Evolutionary conservation across 2,888 invertebrate genomes (phyloP).

Genomic region (Cantharis nigra): DNA sequence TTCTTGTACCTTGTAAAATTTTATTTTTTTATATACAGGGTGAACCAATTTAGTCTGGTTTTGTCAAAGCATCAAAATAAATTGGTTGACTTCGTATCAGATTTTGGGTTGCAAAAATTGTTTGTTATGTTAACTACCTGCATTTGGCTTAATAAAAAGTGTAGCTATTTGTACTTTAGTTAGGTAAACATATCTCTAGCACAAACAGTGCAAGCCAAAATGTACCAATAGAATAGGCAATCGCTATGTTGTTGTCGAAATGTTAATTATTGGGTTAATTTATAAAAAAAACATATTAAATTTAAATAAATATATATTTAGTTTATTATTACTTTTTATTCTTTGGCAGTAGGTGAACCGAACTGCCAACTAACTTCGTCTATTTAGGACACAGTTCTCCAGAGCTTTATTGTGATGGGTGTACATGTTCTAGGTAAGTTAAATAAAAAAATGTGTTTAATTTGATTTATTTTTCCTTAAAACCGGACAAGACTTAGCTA

Average conservation of each 20-base stretch:
- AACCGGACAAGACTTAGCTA: too few relatives aligned
- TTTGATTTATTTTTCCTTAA: too few relatives aligned
- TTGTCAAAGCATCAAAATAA: not conserved
- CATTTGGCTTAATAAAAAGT: conserved; percentile 15
- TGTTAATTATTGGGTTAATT: conserved; percentile 34
- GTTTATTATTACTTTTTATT: conserved; percentile 24
- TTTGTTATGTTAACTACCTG: conserved; percentile 1
- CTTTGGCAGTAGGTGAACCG: not conserved
- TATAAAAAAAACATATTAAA: conserved; percentile 34
- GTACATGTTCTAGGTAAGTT: too few relatives aligned
- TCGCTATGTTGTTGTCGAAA: conserved; percentile 39
- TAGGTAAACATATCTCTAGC: conserved; percentile 44
- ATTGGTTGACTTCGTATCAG: not conserved
- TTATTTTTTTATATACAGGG: not conserved
- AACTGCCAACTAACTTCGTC: too few relatives aligned
- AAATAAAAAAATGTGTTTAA: too few relatives aligned
- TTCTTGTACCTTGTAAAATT: not conserved
- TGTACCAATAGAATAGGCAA: conserved; percentile 41
- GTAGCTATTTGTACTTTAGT: conserved; percentile 29
- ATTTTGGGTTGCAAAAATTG: not conserved
- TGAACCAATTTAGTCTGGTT: not conserved
- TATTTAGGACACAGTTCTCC: too few relatives aligned
- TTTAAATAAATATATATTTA: conserved; percentile 39
- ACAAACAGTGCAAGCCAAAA: conserved; percentile 41
- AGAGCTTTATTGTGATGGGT: too few relatives aligned